A percentile compares a stretch with the other conserved stretches of the same genome.
These are phyloP conservation scores for Acleris emargana DNA, from an alignment of 2,888 invertebrate genomes.

Conservation along the genomic window DNA sequence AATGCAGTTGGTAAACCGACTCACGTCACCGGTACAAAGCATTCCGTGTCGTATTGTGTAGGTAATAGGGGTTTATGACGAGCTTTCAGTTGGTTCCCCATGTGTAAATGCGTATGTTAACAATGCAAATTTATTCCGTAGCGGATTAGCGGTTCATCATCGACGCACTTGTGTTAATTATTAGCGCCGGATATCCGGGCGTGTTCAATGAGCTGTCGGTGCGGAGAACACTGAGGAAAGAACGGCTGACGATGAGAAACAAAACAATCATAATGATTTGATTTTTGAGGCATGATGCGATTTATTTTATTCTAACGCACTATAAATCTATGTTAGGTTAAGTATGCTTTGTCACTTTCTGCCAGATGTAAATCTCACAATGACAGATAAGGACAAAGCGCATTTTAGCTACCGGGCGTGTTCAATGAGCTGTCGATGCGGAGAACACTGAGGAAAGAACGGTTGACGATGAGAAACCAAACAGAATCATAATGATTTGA, in stretches of 20 bases:
- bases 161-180: constrained; percentile 73
- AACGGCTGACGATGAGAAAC: neutral
- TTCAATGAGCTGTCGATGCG: constrained; percentile 8
- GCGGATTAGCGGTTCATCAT: constrained; percentile 74
- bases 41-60: too few species aligned
- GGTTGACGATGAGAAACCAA: neutral
- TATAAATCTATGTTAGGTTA: too few species aligned
- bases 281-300: too few species aligned
- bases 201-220: constrained; percentile 10
- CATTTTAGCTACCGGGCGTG: too few species aligned
- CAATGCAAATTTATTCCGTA: constrained; percentile 79
- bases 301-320: too few species aligned
- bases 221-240: neutral
- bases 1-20: too few species aligned
- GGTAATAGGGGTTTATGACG: too few species aligned
- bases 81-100: too few species aligned
- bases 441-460: neutral
- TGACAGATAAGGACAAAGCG: too few species aligned
- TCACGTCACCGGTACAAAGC: too few species aligned
- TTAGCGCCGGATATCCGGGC: constrained; percentile 49
- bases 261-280: neutral
- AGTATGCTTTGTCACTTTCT: too few species aligned
- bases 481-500: neutral
- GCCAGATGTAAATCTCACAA: too few species aligned
- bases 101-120: constrained; percentile 43